Evolutionary conservation across 2,113 vertebrate species (phyloP), one percentile per base, ranked within the genome.

Genomic region (Galbula dea): DNA sequence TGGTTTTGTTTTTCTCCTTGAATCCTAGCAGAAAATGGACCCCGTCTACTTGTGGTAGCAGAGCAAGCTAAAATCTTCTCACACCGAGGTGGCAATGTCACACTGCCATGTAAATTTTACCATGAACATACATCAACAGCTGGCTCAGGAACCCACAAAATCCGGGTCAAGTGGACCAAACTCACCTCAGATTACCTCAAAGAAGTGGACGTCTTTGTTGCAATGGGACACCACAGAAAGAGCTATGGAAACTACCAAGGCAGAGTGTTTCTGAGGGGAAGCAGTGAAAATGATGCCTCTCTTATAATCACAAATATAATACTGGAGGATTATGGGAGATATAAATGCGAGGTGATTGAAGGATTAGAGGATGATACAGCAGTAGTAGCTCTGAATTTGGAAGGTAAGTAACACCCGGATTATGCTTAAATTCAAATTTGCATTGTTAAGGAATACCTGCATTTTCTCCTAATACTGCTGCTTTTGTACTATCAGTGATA

Each of bases 141-240:
- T 81, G 98, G 97, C 93, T 97, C 95, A 75, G 85, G 61, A 65
- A 54, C 90, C 12, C 98, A 98, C 91, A 98, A 97, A 83, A 97
- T 98, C 71, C 98, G 98, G 34, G 96, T 99, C 86, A 99, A 98
- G 97, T 99, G 99, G 99, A 98, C 97, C 97, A 99, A 99, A 96
- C 93, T 99, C 75, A 98, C 97, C 45, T 97, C 98, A 27, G 98
- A 99, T 96, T 98, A 98, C 94, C 96, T 98, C 86, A 96, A 97
- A 89, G 98, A 98, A 79, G 97, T 98, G 81, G 98, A 99, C 4
- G 98, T 99, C 66, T 96, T 99, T 74, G 92, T 98, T 54, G 98
- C 98, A 46, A 99, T 99, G 98, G 99, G 99, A n/a, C 97, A 98
- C 52, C 98, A 99, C 96, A 97, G 96, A 93, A 98, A 98, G 94